A percentile compares a stretch with the other conserved stretches of the same genome.
Evolutionary conservation across 2,797 vertebrate genomes (phyloP).

Genomic region (Diplodus puntazzo): DNA sequence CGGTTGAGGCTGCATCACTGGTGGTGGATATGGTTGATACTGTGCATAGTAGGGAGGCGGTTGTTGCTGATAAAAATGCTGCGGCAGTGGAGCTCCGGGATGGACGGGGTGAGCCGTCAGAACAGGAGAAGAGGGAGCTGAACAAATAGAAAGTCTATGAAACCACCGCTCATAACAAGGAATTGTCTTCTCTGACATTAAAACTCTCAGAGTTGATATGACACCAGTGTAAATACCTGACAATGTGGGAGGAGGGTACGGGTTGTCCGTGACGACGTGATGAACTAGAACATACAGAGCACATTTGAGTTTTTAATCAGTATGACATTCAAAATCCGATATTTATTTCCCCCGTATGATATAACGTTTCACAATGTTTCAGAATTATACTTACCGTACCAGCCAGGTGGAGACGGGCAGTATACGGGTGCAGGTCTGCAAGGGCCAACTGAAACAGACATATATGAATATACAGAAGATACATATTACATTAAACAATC

Average conservation of each 20-base stretch:
- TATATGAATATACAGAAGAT: background rate
- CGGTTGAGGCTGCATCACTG: conserved; percentile 44
- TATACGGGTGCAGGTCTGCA: conserved; percentile 86
- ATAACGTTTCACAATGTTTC: background rate
- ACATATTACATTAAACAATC: too few relatives aligned
- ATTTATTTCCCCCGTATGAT: background rate
- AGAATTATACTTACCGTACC: conserved; percentile 74
- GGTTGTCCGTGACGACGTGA: conserved; percentile 88
- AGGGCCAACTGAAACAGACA: conserved; percentile 66
- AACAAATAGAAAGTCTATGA: background rate
- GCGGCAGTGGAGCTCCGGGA: conserved; percentile 52
- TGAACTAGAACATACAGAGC: conserved; percentile 80
- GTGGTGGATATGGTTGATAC: conserved; percentile 55
- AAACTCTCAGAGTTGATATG: background rate
- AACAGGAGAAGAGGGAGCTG: conserved; percentile 81
- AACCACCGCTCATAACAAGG: background rate
- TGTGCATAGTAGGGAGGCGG: conserved; percentile 52
- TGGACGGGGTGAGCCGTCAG: conserved; percentile 74
- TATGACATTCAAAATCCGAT: background rate
- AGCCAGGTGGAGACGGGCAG: conserved; percentile 86
- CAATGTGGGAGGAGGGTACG: conserved; percentile 81
- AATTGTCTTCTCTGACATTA: too few relatives aligned
- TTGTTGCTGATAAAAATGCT: conserved; percentile 57
- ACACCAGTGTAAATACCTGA: conserved; percentile 74
- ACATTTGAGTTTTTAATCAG: background rate